phyloP scores from a whole-genome alignment of 2,888 invertebrate species.

The Trilocha varians region DNA sequence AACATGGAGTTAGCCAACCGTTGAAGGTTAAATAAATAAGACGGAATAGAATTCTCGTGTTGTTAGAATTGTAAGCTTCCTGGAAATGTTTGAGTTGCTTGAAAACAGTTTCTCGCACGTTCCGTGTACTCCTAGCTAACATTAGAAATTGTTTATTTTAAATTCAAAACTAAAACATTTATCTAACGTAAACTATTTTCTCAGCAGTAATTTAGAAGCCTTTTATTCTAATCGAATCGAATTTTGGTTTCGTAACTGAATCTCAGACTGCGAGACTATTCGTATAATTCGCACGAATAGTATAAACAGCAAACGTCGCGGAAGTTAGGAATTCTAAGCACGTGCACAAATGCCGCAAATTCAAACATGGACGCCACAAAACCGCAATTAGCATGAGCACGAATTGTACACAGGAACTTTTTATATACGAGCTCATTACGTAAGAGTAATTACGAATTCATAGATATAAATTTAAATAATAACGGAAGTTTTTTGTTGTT shows the following conservation, averaged over 20 bases:
- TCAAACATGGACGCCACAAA: slow-evolving; percentile 52
- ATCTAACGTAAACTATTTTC: background rate
- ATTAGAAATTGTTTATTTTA: slow-evolving; percentile 35
- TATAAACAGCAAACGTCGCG: slow-evolving; percentile 35
- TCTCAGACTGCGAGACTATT: background rate
- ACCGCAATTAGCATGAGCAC: slow-evolving; percentile 59
- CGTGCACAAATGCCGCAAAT: slow-evolving; percentile 48
- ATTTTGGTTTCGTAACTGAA: background rate
- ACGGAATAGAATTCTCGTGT: slow-evolving; percentile 30
- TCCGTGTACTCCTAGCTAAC: slow-evolving; percentile 31
- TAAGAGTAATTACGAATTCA: slow-evolving; percentile 20
- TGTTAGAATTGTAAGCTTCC: slow-evolving; percentile 38
- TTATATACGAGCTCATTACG: slow-evolving; percentile 29
- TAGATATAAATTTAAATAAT: slow-evolving; percentile 6
- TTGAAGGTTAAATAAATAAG: slow-evolving; percentile 61
- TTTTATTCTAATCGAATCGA: background rate
- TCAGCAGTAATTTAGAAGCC: too few species aligned
- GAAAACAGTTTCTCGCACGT: slow-evolving; percentile 38
- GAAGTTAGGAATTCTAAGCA: slow-evolving; percentile 45
- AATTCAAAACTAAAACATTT: slow-evolving; percentile 17
- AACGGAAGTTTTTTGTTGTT: slow-evolving; percentile 32
- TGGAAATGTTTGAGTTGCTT: slow-evolving; percentile 31
- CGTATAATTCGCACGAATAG: slow-evolving; percentile 21
- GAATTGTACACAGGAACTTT: slow-evolving; percentile 28
- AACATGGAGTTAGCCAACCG: slow-evolving; percentile 36